Evolutionary conservation across 92 coral and sea anemone genomes (phyloP).

Genomic region (Palythoa heliodiscus): DNA sequence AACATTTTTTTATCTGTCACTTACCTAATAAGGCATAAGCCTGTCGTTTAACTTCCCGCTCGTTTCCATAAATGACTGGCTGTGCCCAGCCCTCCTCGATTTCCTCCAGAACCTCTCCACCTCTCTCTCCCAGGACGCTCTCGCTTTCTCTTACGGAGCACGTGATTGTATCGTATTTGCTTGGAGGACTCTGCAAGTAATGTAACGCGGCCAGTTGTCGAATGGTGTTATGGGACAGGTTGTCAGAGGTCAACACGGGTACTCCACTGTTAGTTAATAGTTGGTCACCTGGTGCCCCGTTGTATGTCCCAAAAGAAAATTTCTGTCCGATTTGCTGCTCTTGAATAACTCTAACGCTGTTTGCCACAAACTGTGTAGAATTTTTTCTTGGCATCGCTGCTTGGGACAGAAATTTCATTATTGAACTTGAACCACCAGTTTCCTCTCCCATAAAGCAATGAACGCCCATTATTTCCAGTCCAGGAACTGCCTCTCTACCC

Average conservation of each 20-base stretch:
- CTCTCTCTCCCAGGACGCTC: not conserved
- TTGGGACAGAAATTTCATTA: not conserved
- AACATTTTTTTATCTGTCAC: not conserved
- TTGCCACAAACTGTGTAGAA: not conserved
- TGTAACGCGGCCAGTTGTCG: constrained; percentile 42
- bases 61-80: constrained; percentile 22
- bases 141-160: constrained; percentile 21
- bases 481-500: constrained; percentile 21
- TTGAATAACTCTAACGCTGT: not conserved
- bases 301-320: not conserved
- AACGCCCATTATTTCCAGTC: constrained; percentile 5
- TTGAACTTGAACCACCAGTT: not conserved
- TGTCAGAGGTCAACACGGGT: not conserved
- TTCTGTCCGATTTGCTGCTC: not conserved
- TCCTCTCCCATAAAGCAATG: not conserved
- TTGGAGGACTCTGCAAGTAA: constrained; percentile 36
- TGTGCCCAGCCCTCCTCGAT: constrained; percentile 32
- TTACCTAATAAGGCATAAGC: constrained; percentile 36
- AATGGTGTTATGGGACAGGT: constrained; percentile 25
- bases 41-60: constrained; percentile 34
- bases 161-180: constrained; percentile 24
- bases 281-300: not conserved
- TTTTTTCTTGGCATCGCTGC: not conserved
- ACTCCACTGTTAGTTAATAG: not conserved
- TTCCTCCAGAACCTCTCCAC: constrained; percentile 7